phyloP scores from a whole-genome alignment of 2,113 vertebrate species.

The Zapornia atra region DNA sequence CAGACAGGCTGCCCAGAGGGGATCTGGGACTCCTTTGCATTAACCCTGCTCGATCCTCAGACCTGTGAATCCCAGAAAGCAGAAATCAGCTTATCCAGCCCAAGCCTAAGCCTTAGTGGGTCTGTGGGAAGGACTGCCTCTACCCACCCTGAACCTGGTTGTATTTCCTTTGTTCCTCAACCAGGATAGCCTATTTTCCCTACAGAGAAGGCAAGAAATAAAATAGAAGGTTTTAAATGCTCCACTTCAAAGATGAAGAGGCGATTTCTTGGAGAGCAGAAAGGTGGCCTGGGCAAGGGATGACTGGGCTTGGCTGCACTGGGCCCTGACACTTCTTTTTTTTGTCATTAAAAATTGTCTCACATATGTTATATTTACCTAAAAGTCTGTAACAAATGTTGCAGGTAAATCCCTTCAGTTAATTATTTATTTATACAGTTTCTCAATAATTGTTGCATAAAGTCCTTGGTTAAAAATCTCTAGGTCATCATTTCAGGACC shows the following conservation, averaged over 20 bases:
- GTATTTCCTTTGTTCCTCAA: not conserved
- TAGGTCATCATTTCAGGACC: not conserved
- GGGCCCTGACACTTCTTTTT: not conserved
- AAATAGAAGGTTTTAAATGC: not conserved
- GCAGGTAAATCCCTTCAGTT: not conserved
- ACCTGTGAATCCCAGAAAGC: not conserved
- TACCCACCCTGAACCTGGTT: not conserved
- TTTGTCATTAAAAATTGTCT: not conserved
- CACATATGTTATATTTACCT: not conserved
- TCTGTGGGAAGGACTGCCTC: not conserved
- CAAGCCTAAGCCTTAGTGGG: not conserved
- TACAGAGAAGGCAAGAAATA: not conserved
- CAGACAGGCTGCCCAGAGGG: not conserved
- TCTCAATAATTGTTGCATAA: not conserved
- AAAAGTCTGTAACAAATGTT: too few relatives aligned
- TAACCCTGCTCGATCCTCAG: not conserved
- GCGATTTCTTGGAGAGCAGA: not conserved
- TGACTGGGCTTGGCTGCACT: rapidly evolving
- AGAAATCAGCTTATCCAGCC: not conserved
- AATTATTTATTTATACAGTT: not conserved
- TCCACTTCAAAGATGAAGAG: not conserved
- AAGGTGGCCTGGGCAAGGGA: not conserved
- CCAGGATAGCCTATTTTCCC: not conserved
- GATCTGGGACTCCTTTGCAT: not conserved
- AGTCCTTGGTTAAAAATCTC: not conserved